These are phyloP conservation scores for Glossophaga mutica DNA, from an alignment of 2,797 vertebrate genomes.

Conservation along the genomic window DNA sequence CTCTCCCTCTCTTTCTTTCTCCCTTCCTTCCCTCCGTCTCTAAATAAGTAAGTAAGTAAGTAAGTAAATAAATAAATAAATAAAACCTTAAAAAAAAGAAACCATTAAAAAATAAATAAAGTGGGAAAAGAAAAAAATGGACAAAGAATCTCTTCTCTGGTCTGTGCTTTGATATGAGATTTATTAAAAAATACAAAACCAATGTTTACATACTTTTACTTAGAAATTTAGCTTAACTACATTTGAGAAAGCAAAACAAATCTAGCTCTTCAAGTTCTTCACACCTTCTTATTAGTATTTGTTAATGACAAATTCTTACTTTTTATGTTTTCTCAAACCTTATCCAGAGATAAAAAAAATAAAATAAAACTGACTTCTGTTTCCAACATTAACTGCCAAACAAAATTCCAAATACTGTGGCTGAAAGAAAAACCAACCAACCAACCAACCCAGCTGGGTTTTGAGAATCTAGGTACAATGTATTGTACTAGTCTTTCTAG, in stretches of 20 bases:
- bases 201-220: neutral
- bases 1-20: too few species aligned
- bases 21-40: too few species aligned
- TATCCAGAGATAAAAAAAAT: neutral
- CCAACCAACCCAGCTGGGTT: neutral
- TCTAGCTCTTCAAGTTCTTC: neutral
- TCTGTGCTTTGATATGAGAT: constrained; percentile 5
- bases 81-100: too few species aligned
- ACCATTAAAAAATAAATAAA: too few species aligned
- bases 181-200: neutral
- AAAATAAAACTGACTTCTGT: constrained; percentile 30
- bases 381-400: constrained; percentile 38
- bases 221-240: constrained; percentile 5
- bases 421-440: neutral
- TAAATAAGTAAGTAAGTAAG: too few species aligned
- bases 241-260: constrained; percentile 34
- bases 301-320: neutral
- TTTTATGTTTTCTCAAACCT: neutral
- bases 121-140: neutral
- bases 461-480: constrained; percentile 8
- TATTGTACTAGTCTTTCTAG: neutral
- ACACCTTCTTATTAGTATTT: neutral
- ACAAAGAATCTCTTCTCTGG: neutral
- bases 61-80: too few species aligned
- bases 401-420: constrained; percentile 38